Conservation (phyloP, 2,797 vertebrate genomes). For the Dallia pectoralis region DNA sequence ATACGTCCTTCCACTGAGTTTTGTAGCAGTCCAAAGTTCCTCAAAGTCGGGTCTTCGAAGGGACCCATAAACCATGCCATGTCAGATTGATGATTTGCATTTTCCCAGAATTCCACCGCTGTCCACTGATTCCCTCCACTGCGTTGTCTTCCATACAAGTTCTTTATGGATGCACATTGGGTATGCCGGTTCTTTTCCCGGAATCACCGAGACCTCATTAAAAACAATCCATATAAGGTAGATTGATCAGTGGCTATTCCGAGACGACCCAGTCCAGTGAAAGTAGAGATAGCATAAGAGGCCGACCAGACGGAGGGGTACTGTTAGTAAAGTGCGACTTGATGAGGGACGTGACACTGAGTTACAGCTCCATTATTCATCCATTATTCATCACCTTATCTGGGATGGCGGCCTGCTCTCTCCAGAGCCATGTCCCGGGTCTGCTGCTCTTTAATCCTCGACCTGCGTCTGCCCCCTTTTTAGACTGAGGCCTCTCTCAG, state of each 20-base stretch:
- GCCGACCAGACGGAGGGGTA: constrained; percentile 31
- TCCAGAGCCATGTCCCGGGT: constrained; percentile 29
- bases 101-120: background rate
- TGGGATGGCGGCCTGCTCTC: constrained; percentile 42
- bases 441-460: constrained; percentile 29
- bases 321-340: constrained; percentile 20
- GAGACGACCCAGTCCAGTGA: constrained; percentile 51
- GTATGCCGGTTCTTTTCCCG: constrained; percentile 54
- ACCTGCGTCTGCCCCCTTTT: constrained; percentile 23
- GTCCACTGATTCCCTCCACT: constrained; percentile 28
- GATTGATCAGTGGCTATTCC: too few relatives aligned
- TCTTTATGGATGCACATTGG: constrained; percentile 4
- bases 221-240: constrained; percentile 13
- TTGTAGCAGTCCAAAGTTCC: constrained; percentile 28
- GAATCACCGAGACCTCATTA: constrained; percentile 48
- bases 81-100: too few relatives aligned
- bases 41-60: constrained; percentile 34
- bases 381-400: constrained; percentile 32
- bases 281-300: constrained; percentile 58
- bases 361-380: constrained; percentile 34
- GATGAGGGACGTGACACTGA: constrained; percentile 28
- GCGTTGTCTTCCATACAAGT: background rate
- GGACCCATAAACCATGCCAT: background rate
- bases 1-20: constrained; percentile 16
- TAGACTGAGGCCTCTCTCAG: background rate